Base-by-base conservation (phyloP, 2,797 vertebrate species). In the Pitangus sulphuratus region DNA sequence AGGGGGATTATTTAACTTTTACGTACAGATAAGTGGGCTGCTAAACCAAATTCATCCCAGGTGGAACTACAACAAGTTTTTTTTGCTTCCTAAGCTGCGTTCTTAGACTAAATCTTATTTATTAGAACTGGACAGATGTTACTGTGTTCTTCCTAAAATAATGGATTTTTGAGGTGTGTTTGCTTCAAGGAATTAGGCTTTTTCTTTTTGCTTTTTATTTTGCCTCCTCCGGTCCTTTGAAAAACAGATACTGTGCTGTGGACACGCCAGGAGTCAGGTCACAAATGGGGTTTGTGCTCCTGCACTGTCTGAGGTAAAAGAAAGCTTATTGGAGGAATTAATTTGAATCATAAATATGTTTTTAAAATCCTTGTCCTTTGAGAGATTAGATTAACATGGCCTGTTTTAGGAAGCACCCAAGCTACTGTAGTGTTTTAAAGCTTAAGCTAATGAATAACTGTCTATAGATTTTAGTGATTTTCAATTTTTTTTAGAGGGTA, bases 11-110 rank as follows among this genome's bases (percentile, higher is more conserved):
- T 91, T 95, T 95, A 74, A 93, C 74, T 78, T 95, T 69, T 14
- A 81, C 4, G 0, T 57, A 91, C 40, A 95, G 83, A 76, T 93
- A 95, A 95, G 93, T 90, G 80, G 66, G 62, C 91, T 87, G 80
- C 89, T 94, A 85, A 93, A 78, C 62, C 74, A 90, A 94, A 96
- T 95, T 88, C 66, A 87, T 91, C 80, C 89, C 91, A 95, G 83
- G 85, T 97, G 85, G 72, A 91, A 77, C 44, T 62, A 21, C 47
- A 88, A 31, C 42, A 15, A 0, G 30, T 44, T 47, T 56, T 80
- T 80, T 86, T 74, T 88, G 1, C 22, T 87, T 74, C 50, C 50
- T 81, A 68, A 95, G 39, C 40, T 42, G 53, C 45, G 39, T 81
- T 91, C 39, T 88, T 89, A 42, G 88, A 37, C 48, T 57, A 42